Base-by-base conservation (phyloP, 2,888 invertebrate species). In the Tinea semifulvella region DNA sequence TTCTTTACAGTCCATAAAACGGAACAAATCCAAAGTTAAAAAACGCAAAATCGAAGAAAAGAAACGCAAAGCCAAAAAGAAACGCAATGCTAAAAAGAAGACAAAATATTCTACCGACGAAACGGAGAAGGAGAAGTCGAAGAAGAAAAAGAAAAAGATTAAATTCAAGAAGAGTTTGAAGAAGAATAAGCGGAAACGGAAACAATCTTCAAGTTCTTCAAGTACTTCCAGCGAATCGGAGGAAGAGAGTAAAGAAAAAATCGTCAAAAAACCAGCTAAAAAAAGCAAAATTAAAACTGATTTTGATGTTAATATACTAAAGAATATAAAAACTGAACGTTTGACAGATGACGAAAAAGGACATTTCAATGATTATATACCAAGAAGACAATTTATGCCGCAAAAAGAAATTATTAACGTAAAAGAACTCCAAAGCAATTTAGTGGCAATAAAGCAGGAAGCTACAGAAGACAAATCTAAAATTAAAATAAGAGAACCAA, bases 251-350 rank as follows among this genome's bases (percentile, higher is more conserved):
- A 59, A 35, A 38, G 14, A 50, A 11, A 55, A 50, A 38, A 53
- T 53, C 46, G 53, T 50, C 44, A 50, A 42, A 5, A 43, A 36
- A 13, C 39, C 43, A 16, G 27, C 8, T 14, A n/a, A 5, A 39
- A 22, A 18, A 45, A 49, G 47, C 52, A 52, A 16, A 52, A 5
- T 7, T 43, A 54, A 51, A 19, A 72, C 75, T 5, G 42, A 70
- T 0, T 79, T 80, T 35, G 77, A 80, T 42, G 74, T 67, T 0
- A 74, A 79, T 38, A 65, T 79, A 7, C 50, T 81, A 1, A 73
- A 76, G 1, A 79, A 81, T 45, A 81, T 81, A 1, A 82, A 81
- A 52, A 73, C 69, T 0, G 81, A 82, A 53, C 56, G 71, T 26
- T 46, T 69, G 2, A 75, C 76, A 0, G 80, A 80, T 14, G 80